Percentiles rank a stretch among this genome's conserved stretches.
These are phyloP conservation scores for Smittia aterrima DNA, from an alignment of 2,888 invertebrate genomes.

Conservation along the genomic window DNA sequence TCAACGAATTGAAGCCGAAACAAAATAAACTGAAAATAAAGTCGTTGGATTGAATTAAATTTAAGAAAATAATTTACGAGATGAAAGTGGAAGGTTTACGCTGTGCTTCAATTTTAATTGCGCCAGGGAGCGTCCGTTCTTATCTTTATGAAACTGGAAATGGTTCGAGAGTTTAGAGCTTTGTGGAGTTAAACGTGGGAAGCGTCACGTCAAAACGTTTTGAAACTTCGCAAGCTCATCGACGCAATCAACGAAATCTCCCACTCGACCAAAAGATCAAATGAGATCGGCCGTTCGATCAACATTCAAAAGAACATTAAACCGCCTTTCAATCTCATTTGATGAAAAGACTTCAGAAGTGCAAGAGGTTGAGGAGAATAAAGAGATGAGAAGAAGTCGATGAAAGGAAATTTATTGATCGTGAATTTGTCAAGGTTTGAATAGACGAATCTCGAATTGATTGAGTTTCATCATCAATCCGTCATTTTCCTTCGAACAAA, in stretches of 20 bases:
- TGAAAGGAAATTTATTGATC: constrained; percentile 10
- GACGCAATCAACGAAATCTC: too few species aligned
- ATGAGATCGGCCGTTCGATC: too few species aligned
- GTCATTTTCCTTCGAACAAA: neutral
- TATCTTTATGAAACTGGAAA: too few species aligned
- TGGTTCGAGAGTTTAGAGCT: too few species aligned
- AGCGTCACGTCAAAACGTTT: too few species aligned
- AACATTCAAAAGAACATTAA: too few species aligned
- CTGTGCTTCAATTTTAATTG: too few species aligned
- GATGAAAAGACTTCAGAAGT: neutral
- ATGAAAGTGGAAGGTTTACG: neutral
- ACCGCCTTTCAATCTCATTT: neutral
- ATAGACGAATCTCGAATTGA: neutral
- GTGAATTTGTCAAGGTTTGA: neutral
- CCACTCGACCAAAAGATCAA: too few species aligned
- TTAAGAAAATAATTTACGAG: neutral
- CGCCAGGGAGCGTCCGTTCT: too few species aligned
- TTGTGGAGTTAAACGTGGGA: too few species aligned
- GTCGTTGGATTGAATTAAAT: neutral
- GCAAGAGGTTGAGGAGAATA: neutral
- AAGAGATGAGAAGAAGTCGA: neutral
- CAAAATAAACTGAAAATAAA: neutral
- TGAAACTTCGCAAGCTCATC: too few species aligned
- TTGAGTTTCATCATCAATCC: neutral
- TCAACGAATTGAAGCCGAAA: constrained; percentile 21